phyloP scores from a whole-genome alignment of 2,888 invertebrate genomes.

The Trichogramma evanescens region DNA sequence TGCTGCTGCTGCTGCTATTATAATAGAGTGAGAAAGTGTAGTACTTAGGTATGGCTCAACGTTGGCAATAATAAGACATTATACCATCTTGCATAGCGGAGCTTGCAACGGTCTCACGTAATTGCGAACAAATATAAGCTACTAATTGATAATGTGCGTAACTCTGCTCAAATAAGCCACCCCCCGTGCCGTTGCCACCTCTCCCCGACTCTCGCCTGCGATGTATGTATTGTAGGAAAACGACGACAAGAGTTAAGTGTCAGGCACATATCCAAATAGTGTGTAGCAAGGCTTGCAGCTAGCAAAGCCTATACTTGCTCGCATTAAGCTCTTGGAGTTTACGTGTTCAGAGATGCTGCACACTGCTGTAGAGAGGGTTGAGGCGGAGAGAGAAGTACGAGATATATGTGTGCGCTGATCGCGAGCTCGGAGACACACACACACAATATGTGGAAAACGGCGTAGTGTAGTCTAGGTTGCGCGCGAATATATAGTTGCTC shows the following conservation, averaged over 20 bases:
- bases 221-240: too few relatives aligned
- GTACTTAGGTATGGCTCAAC: neutral
- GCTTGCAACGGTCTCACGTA: constrained; percentile 1
- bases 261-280: too few relatives aligned
- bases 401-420: constrained; percentile 17
- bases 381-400: constrained; percentile 13
- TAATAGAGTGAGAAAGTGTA: too few relatives aligned
- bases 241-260: too few relatives aligned
- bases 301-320: too few relatives aligned
- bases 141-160: constrained; percentile 20
- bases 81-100: neutral
- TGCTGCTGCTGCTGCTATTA: too few relatives aligned
- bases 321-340: too few relatives aligned
- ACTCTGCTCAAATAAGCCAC: neutral
- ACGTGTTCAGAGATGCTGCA: too few relatives aligned
- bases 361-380: constrained; percentile 12
- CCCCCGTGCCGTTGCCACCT: too few relatives aligned
- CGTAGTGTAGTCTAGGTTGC: neutral
- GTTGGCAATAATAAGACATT: neutral
- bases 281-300: too few relatives aligned
- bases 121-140: constrained; percentile 21
- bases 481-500: neutral
- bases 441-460: constrained; percentile 11
- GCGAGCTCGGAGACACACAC: constrained; percentile 3
- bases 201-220: too few relatives aligned